Percentiles rank a stretch among this genome's conserved stretches.
These are phyloP conservation scores for Elephas maximus DNA, from an alignment of 2,113 vertebrate genomes.

Conservation along the genomic window DNA sequence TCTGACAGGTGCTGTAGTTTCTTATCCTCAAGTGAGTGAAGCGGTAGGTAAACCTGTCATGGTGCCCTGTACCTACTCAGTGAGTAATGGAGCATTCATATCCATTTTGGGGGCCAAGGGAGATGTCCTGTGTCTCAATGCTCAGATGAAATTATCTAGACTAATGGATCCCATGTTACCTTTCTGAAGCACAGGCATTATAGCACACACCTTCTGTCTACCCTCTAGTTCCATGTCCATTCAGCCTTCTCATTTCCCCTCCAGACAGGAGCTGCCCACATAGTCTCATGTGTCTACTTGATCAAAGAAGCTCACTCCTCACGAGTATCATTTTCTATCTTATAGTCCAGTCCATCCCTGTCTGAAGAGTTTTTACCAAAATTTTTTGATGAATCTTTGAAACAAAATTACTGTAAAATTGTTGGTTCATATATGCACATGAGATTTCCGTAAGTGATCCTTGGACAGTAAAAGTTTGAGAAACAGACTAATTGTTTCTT, in stretches of 20 bases:
- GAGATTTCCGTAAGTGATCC: not conserved
- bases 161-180: not conserved
- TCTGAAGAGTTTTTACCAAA: not conserved
- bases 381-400: not conserved
- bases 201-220: not conserved
- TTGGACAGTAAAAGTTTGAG: constrained; percentile 18
- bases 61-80: not conserved
- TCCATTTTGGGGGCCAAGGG: not conserved
- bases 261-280: too few species aligned
- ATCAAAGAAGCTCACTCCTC: too few species aligned
- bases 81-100: not conserved
- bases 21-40: not conserved
- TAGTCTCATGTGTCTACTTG: too few species aligned
- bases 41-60: not conserved
- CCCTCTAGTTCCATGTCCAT: too few species aligned
- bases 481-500: not conserved
- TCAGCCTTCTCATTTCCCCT: too few species aligned
- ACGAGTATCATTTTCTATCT: too few species aligned
- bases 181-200: not conserved
- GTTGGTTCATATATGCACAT: not conserved
- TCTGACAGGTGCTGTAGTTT: not conserved
- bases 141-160: not conserved
- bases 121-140: not conserved
- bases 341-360: too few species aligned
- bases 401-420: constrained; percentile 17